Evolutionary conservation across 2,113 vertebrate genomes (phyloP).

Genomic region (Uria aalge): DNA sequence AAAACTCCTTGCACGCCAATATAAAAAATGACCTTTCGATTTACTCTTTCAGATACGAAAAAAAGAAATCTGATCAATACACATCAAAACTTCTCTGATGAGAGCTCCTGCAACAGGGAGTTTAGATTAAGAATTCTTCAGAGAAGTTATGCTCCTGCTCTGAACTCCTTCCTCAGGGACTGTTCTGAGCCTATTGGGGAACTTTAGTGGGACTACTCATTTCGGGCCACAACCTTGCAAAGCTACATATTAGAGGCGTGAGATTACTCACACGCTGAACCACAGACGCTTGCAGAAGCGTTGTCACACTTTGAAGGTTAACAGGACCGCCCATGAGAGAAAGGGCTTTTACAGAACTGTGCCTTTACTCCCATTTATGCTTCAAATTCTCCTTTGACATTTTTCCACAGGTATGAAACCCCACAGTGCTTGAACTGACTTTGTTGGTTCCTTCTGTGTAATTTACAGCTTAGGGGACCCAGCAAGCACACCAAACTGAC

Average conservation of each 20-base stretch:
- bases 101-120: neutral
- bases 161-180: neutral
- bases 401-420: neutral
- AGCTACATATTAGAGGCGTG: neutral
- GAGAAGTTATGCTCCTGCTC: neutral
- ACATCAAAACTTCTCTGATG: constrained; percentile 13
- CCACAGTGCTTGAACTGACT: neutral
- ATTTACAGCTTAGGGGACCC: neutral
- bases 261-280: neutral
- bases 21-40: constrained; percentile 59
- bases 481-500: neutral
- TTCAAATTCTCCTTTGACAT: neutral
- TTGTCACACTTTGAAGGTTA: neutral
- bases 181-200: neutral
- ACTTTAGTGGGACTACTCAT: neutral
- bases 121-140: neutral
- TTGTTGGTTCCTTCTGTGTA: neutral
- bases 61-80: constrained; percentile 26
- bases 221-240: neutral
- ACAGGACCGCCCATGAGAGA: neutral
- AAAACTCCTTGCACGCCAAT: constrained; percentile 21
- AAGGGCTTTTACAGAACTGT: neutral
- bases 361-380: neutral
- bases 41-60: constrained; percentile 32
- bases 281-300: neutral